Base-by-base conservation (phyloP, 1,140 invertebrate genomes). In the Drosophila mayri region DNA sequence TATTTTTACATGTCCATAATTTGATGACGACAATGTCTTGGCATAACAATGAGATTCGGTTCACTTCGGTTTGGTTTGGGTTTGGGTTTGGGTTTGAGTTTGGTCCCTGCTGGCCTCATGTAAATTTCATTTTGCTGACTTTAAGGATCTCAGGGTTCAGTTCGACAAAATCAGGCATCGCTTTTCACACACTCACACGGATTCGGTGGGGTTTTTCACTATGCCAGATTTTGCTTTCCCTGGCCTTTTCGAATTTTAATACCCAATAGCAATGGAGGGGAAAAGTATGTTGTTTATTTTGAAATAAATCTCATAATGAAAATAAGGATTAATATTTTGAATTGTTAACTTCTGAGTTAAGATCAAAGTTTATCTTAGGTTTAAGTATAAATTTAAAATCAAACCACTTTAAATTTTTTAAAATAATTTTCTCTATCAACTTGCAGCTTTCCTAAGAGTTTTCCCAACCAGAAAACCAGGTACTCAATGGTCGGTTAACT, bases 1-100 rank as follows among this genome's bases (percentile, higher is more conserved):
- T 77, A 77, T 77, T 77, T 77, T 77, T 77, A 77, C 75, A 76
- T 77, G 75, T 38, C 74, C 64, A 77, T 77, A 77, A 77, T 77
- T 77, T 73, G 63, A 77, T 73, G 70, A 72, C 67, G 67, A 73
- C 70, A 73, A 73, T 73, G 67, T 73, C 70, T 72, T 73, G 67
- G 70, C 70, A 73, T 73, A 73, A 73, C 70, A 73, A 73, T 72
- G 70, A 72, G 70, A 43, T 72, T 41, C 10, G 44, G 6, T 30
- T 30, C n/a, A 9, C 8, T 32, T 54, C 18, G 44, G 8, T 46
- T 30, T 4, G 8, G 58, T 49, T 20, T 7, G 22, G 22, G 22
- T 22, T 22, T 22, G 22, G 22, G 22, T 25, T 25, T 25, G 25
- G 30, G 8, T 47, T 30, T 5, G 8, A 25, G 58, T 50, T 20